Percentiles rank a stretch among this genome's conserved stretches.
These are phyloP conservation scores for Heloderma charlesbogerti DNA, from an alignment of 2,113 vertebrate species.

Conservation along the genomic window DNA sequence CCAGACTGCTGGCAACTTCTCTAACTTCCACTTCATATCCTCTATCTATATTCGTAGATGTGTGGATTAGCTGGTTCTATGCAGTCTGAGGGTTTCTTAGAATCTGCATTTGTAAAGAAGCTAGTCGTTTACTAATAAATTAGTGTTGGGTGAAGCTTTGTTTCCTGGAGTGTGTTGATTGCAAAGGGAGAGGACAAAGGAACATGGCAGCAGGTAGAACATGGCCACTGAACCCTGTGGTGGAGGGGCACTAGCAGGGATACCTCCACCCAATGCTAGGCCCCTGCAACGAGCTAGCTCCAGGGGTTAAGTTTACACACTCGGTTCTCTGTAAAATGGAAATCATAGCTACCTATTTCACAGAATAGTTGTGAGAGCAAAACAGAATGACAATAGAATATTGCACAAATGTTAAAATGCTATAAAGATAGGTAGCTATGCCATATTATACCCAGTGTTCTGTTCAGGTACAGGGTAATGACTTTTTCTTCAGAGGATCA, in stretches of 20 bases:
- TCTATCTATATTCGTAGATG: too few relatives aligned
- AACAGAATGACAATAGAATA: neutral
- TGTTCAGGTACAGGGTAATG: neutral
- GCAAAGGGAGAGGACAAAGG: too few relatives aligned
- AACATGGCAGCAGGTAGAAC: neutral
- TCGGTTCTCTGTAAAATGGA: neutral
- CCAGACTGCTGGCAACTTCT: too few relatives aligned
- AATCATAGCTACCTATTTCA: neutral
- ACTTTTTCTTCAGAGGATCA: accelerated
- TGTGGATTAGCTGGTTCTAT: too few relatives aligned
- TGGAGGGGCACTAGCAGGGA: neutral
- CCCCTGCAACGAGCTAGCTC: neutral
- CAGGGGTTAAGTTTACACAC: neutral
- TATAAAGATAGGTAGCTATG: neutral
- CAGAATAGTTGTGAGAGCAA: neutral
- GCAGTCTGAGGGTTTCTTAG: too few relatives aligned
- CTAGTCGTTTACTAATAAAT: too few relatives aligned
- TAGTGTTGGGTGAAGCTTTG: too few relatives aligned
- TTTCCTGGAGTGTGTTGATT: too few relatives aligned
- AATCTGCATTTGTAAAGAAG: too few relatives aligned
- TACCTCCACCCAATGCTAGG: neutral
- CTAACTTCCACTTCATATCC: too few relatives aligned
- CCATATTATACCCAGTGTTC: neutral
- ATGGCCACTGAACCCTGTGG: neutral
- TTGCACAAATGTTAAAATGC: neutral